phyloP scores from a whole-genome alignment of 2,113 vertebrate species.

The Callorhinus ursinus region DNA sequence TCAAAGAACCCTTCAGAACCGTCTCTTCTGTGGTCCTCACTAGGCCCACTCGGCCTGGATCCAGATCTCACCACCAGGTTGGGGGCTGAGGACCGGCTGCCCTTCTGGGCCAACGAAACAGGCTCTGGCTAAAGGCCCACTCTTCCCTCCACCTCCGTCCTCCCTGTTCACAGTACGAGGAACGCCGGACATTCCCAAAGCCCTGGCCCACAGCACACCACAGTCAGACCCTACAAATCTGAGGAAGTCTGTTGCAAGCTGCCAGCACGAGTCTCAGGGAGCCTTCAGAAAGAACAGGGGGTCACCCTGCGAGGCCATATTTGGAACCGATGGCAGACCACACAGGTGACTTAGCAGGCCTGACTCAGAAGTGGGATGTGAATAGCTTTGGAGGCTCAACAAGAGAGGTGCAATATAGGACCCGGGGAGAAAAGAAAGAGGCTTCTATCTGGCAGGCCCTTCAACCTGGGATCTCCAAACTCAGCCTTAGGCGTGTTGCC shows the following conservation, averaged over 20 bases:
- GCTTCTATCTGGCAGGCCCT: neutral
- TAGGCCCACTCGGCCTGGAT: neutral
- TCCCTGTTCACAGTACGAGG: neutral
- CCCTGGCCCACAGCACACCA: neutral
- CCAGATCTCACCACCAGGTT: neutral
- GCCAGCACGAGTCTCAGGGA: neutral
- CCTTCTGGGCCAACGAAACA: neutral
- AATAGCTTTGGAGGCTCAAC: neutral
- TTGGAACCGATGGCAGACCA: neutral
- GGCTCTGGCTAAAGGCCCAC: neutral
- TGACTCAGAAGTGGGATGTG: neutral
- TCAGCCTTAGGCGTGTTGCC: constrained; percentile 37
- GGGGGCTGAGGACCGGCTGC: neutral
- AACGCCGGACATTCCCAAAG: neutral
- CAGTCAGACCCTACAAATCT: neutral
- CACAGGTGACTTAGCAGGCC: neutral
- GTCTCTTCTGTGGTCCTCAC: neutral
- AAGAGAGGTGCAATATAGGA: neutral
- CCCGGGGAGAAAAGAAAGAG: neutral
- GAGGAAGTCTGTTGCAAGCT: neutral
- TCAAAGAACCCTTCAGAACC: neutral
- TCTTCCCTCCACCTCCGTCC: neutral
- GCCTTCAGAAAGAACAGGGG: neutral
- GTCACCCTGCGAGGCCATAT: neutral
- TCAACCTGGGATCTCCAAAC: constrained; percentile 41